Evolutionary conservation across 2,888 invertebrate genomes (phyloP), one percentile per base, ranked within the genome.

Genomic region (Diadegma fenestrale): DNA sequence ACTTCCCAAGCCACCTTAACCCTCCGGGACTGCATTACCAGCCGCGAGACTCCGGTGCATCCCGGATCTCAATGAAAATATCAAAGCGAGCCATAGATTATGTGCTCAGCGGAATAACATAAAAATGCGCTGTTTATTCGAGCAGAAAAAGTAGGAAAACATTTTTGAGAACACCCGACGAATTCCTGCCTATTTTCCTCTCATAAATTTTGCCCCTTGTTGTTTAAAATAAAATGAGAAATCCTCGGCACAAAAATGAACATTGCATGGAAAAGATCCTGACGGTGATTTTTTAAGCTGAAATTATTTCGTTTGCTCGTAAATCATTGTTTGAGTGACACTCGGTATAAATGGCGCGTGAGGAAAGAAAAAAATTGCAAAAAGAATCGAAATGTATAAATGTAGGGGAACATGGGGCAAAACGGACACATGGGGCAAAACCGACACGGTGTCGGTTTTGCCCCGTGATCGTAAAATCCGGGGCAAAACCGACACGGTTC

Each of bases 1-100:
- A 68, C 75, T 68, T 45, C 54, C 19, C 68, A 61, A 78, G 83
- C 58, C 66, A 80, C 82, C 80, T 66, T 51, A 30, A 19, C 22
- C 37, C 63, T 69, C 63, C 76, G 75, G 41, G 66, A 22, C 66
- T 33, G 19, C 19, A 51, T 33, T 33, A n/a, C 51, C 12, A 19
- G 12, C 33, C 51, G 7, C 51, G 71, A 48, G 71, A 71, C 37
- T 71, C 71, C 54, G 30, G 33, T 43, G 66, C 37, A 64, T 64
- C 37, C n/a, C n/a, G 26, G 26, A 58, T 58, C 26, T 22, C 26
- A 58, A 26, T 26, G 26, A 22, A 58, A 22, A 26, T 14, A 58
- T 26, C 58, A 12, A 58, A 58, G 26, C 58, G 26, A 58, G 26
- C 1, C 26, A 26, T 58, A 14, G 22, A 58, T 58, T 58, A 26